These are phyloP conservation scores for Hanleya hanleyi DNA, from an alignment of 2,888 invertebrate species.

Conservation along the genomic window DNA sequence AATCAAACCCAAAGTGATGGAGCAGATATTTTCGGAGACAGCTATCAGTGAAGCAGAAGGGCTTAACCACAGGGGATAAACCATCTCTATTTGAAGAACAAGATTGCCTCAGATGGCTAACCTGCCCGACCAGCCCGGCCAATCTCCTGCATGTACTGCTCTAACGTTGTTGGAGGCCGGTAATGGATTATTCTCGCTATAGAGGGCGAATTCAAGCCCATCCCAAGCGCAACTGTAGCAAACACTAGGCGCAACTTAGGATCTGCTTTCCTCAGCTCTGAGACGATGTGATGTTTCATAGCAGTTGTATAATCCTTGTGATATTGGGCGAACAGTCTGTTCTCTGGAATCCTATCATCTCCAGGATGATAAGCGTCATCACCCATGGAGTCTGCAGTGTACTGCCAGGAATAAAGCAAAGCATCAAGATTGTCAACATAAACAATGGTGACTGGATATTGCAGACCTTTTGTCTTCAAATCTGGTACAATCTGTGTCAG, in stretches of 20 bases:
- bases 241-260: background rate
- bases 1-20: no score
- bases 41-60: no score
- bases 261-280: background rate
- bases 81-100: background rate
- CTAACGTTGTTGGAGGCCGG: background rate
- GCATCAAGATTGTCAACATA: slow-evolving; percentile 5
- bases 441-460: slow-evolving; percentile 13
- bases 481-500: background rate
- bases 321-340: slow-evolving; percentile 14
- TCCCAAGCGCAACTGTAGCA: slow-evolving; percentile 15
- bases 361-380: background rate
- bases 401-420: slow-evolving; percentile 1
- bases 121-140: slow-evolving; percentile 19
- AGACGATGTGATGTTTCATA: slow-evolving; percentile 6
- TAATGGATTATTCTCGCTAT: background rate
- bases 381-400: background rate
- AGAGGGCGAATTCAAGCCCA: slow-evolving; percentile 11
- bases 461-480: background rate
- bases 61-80: no score
- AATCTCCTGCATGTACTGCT: background rate
- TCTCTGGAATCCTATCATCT: no score
- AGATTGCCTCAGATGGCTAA: background rate
- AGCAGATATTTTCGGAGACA: no score
- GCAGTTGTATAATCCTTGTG: slow-evolving; percentile 6